Conservation (phyloP, 2,888 invertebrate species). For the Lamellibrachia columna region DNA sequence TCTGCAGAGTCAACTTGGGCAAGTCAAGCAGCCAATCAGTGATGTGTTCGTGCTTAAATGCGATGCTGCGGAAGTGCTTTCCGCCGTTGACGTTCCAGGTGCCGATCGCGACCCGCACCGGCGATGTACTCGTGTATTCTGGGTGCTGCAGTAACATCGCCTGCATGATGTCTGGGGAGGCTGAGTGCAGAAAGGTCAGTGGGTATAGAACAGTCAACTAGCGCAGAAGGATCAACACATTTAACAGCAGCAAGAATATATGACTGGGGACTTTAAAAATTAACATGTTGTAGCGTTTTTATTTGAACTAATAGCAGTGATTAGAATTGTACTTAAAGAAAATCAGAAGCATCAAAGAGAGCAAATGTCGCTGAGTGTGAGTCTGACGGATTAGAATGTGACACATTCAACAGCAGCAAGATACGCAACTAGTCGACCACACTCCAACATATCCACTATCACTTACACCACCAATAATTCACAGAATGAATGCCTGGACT, state of each 20-base stretch:
- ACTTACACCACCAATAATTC: neutral
- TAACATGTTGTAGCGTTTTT: too few relatives aligned
- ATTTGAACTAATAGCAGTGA: too few relatives aligned
- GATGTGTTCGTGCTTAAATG: slow-evolving; percentile 76
- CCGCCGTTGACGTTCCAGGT: slow-evolving; percentile 99
- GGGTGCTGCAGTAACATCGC: slow-evolving; percentile 42
- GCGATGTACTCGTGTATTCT: slow-evolving; percentile 53
- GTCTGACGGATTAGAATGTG: neutral
- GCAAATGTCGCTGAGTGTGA: neutral
- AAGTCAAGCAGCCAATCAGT: slow-evolving; percentile 80
- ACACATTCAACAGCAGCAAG: neutral
- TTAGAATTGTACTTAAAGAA: too few relatives aligned
- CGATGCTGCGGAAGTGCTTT: slow-evolving; percentile 95
- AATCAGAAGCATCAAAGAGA: neutral
- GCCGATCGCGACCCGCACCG: slow-evolving; percentile 83
- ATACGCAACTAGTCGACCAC: neutral
- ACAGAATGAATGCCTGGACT: neutral
- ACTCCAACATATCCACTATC: neutral
- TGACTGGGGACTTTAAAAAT: too few relatives aligned
- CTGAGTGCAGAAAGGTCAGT: slow-evolving; percentile 28
- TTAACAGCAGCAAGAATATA: too few relatives aligned
- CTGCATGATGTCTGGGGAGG: slow-evolving; percentile 31
- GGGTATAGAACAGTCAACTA: neutral
- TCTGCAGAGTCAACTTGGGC: slow-evolving; percentile 68
- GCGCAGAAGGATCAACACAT: too few relatives aligned